phyloP scores from a whole-genome alignment of 2,888 invertebrate species.

The Tachina grossa region DNA sequence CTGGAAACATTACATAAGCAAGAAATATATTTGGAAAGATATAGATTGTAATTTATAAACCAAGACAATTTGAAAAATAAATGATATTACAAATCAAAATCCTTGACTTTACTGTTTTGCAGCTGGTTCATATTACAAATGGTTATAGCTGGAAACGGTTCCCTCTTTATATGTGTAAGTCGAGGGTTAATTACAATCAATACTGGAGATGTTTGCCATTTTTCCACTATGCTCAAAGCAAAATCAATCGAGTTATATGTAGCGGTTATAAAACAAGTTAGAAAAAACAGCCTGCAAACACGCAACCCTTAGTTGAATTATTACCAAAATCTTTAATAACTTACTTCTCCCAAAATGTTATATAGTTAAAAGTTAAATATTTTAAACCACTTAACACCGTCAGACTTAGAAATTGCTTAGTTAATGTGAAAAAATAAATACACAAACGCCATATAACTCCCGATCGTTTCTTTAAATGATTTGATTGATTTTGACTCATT shows the following conservation, averaged over 20 bases:
- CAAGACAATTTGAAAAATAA: background rate
- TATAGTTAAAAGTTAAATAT: constrained; percentile 85
- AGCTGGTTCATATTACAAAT: constrained; percentile 93
- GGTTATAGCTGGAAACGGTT: constrained; percentile 93
- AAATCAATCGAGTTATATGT: constrained; percentile 87
- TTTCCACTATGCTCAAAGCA: constrained; percentile 87
- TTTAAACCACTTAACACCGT: constrained; percentile 90
- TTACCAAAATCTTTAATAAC: background rate
- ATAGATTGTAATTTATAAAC: background rate
- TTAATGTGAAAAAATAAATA: background rate
- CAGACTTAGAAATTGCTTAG: constrained; percentile 84
- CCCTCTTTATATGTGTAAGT: constrained; percentile 85
- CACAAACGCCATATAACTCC: constrained; percentile 13
- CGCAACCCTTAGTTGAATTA: background rate
- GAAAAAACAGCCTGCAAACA: constrained; percentile 87
- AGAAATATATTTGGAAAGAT: too few relatives aligned
- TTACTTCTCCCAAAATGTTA: constrained; percentile 75
- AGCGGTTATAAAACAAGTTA: constrained; percentile 86
- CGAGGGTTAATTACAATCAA: constrained; percentile 89
- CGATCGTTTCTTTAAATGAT: background rate
- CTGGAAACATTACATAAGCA: constrained; percentile 82
- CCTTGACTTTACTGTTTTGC: constrained; percentile 83
- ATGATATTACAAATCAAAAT: constrained; percentile 72
- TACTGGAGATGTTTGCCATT: constrained; percentile 89
- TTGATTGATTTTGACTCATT: background rate